Evolutionary conservation across 1,140 invertebrate genomes (phyloP).

Genomic region (Antheraea mylitta): DNA sequence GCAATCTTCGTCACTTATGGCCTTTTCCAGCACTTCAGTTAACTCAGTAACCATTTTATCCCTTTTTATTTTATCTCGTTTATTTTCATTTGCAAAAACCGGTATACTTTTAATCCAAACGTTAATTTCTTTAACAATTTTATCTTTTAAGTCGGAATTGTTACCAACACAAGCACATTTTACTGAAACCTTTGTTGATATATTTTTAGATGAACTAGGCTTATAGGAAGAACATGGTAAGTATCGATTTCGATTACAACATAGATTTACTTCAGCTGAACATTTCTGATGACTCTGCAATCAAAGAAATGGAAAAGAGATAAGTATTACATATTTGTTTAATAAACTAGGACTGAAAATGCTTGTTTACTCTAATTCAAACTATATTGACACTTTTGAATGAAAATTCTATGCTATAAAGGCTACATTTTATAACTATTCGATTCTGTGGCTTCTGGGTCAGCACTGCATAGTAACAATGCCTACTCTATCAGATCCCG

Average conservation of each 20-base stretch:
- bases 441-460: too few species aligned
- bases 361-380: too few species aligned
- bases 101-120: background rate
- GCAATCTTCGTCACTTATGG: background rate
- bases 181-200: background rate
- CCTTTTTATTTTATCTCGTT: conserved; percentile 1
- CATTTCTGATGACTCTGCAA: background rate
- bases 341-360: too few species aligned
- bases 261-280: background rate
- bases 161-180: background rate
- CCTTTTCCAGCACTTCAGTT: background rate
- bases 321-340: too few species aligned
- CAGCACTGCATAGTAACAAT: too few species aligned
- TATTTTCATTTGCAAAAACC: background rate
- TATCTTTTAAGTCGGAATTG: background rate
- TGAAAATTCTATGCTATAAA: too few species aligned
- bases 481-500: too few species aligned
- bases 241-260: background rate
- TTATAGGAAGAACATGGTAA: background rate
- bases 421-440: too few species aligned
- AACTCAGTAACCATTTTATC: conserved; percentile 1
- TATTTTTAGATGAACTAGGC: background rate
- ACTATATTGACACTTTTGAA: too few species aligned
- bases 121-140: background rate
- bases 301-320: background rate